Base-by-base conservation (phyloP, 2,113 vertebrate species). In the Sceloporus tristichus region DNA sequence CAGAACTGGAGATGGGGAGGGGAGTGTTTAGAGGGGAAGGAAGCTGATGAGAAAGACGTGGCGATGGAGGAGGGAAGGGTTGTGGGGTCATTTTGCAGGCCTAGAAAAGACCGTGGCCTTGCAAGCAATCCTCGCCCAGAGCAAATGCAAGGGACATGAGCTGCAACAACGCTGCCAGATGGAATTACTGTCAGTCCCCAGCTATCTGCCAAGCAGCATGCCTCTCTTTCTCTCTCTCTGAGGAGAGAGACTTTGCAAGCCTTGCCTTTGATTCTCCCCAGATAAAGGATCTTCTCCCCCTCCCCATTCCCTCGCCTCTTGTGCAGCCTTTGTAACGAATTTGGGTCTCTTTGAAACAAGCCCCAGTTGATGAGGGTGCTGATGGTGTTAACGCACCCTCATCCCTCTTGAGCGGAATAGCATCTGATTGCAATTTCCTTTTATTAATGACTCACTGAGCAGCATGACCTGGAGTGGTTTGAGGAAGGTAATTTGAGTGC, bases 361-460 rank as follows among this genome's bases (percentile, higher is more conserved):
- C 59, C 73, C 71, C 80, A 29, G 87, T 54, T 76, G 85, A 79
- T 78, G 85, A 78, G 59, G 59, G 48, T 27, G 71, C 65, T 11
- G 85, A 62, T 65, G 80, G 40, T 54, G 38, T 34, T 48, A 87
- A 48, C 10, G 23, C 75, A 16, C 42, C 73, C 71, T 70, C 66
- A 40, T 54, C 71, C 62, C 65, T 80, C 79, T 85, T 82, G 34
- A 53, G 85, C 68, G 71, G 85, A 86, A 66, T 75, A 54, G 79
- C 65, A 78, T 56, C 79, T 85, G 71, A 82, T 71, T 85, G 90
- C 71, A 85, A 89, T 79, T 68, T 84, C 87, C 90, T 76, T 84
- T 86, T 84, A 79, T 34, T 74, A 84, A 84, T 62, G 79, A 82
- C 70, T 80, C 77, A 59, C 84, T 54, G 70, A 27, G 89, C 89